phyloP scores from a whole-genome alignment of 2,888 invertebrate species.

The Plusia festucae region DNA sequence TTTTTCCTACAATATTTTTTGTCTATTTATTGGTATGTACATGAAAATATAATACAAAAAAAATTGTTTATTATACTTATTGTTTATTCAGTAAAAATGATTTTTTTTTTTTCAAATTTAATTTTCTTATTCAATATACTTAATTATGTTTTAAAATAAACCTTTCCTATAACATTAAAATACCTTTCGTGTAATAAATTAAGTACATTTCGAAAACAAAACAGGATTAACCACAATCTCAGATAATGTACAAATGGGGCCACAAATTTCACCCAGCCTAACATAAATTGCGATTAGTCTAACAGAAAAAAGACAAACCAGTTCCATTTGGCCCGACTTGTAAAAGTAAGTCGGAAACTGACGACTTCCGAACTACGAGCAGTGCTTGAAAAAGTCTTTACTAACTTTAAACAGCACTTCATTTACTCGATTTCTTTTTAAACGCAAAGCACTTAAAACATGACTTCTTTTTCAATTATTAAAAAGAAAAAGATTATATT shows the following conservation, averaged over 20 bases:
- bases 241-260: slow-evolving; percentile 4
- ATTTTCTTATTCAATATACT: too few species aligned
- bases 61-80: too few species aligned
- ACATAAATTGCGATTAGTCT: slow-evolving; percentile 11
- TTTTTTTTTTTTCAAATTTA: too few species aligned
- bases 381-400: background rate
- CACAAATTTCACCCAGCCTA: slow-evolving; percentile 1
- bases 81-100: too few species aligned
- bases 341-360: background rate
- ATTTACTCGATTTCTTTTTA: background rate
- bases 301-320: slow-evolving; percentile 1
- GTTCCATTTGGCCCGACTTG: background rate
- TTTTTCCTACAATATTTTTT: too few species aligned
- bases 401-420: background rate
- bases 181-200: background rate
- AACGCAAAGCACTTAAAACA: background rate
- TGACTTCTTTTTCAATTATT: too few species aligned
- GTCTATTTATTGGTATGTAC: too few species aligned
- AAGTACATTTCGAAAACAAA: slow-evolving; percentile 1
- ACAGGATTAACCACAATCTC: background rate
- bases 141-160: too few species aligned
- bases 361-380: background rate
- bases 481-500: too few species aligned
- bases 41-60: too few species aligned
- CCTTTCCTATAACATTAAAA: background rate